Conservation (phyloP, 2,113 vertebrate genomes). For the Silurus meridionalis region DNA sequence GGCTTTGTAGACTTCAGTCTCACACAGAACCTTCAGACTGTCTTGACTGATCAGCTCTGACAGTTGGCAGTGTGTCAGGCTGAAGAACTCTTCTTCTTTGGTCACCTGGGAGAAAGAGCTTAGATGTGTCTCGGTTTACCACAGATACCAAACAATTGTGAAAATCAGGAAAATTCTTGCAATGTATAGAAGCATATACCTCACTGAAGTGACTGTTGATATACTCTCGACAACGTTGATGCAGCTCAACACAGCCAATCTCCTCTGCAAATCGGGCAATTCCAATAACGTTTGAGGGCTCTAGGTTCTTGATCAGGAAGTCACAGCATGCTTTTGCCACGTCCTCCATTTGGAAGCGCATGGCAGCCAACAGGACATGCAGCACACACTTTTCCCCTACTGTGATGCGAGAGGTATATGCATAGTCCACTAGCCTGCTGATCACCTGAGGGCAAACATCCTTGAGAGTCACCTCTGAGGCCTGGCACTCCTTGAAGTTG, state of each 20-base stretch:
- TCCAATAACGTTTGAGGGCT: slow-evolving; percentile 78
- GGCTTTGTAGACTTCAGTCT: slow-evolving; percentile 82
- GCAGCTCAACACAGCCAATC: slow-evolving; percentile 74
- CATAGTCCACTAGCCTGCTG: slow-evolving; percentile 77
- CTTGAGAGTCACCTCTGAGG: slow-evolving; percentile 74
- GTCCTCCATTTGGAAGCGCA: slow-evolving; percentile 80
- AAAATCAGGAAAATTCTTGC: not conserved
- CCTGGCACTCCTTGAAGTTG: slow-evolving; percentile 74
- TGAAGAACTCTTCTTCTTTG: slow-evolving; percentile 81
- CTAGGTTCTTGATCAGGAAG: slow-evolving; percentile 77
- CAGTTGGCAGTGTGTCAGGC: slow-evolving; percentile 79
- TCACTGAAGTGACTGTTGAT: slow-evolving; percentile 82
- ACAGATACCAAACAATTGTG: not conserved
- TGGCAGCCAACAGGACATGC: slow-evolving; percentile 76
- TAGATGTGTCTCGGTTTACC: not conserved
- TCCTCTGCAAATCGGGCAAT: slow-evolving; percentile 79
- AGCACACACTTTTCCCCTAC: slow-evolving; percentile 79
- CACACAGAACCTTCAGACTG: slow-evolving; percentile 80
- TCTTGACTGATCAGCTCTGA: slow-evolving; percentile 81
- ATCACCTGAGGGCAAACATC: slow-evolving; percentile 78
- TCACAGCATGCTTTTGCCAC: slow-evolving; percentile 79
- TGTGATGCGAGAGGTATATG: slow-evolving; percentile 78
- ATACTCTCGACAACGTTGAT: slow-evolving; percentile 70
- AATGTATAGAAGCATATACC: slow-evolving; percentile 58
- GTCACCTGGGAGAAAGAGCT: slow-evolving; percentile 67